A percentile compares a stretch with the other conserved stretches of the same genome.
Conservation (phyloP, 2,113 vertebrate species). For the Dascyllus trimaculatus region DNA sequence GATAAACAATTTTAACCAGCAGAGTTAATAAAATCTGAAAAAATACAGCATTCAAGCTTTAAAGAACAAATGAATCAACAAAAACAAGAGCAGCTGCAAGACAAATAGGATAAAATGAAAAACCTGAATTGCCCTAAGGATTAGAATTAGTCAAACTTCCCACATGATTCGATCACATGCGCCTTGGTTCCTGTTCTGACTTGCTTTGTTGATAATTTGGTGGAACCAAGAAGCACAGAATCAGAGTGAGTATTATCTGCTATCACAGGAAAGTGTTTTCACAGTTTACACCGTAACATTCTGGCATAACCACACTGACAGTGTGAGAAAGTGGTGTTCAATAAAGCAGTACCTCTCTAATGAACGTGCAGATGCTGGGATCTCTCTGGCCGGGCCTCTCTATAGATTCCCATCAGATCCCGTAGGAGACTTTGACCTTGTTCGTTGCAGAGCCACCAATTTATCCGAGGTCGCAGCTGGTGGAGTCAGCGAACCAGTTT, state of each 20-base stretch:
- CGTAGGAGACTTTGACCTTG: background rate
- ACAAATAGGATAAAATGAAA: too few relatives aligned
- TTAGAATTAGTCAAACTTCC: too few relatives aligned
- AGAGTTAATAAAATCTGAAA: too few relatives aligned
- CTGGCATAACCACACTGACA: background rate
- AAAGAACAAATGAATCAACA: too few relatives aligned
- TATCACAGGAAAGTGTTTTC: background rate
- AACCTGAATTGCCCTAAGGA: too few relatives aligned
- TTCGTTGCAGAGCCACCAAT: background rate
- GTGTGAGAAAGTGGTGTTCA: background rate
- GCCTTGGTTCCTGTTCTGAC: too few relatives aligned
- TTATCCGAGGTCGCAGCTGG: conserved; percentile 3
- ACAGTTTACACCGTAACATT: background rate
- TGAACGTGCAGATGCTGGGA: background rate
- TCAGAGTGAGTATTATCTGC: too few relatives aligned
- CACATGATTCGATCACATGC: too few relatives aligned
- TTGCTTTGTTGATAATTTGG: background rate
- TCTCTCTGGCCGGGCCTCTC: background rate
- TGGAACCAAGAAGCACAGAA: background rate
- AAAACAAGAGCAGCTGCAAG: too few relatives aligned
- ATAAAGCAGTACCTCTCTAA: conserved; percentile 16
- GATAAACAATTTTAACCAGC: too few relatives aligned
- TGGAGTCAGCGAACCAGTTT: conserved; percentile 17
- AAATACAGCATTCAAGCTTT: too few relatives aligned
- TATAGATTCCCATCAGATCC: conserved; percentile 4